These are phyloP conservation scores for Fissipunctia ypsillon DNA, from an alignment of 2,888 invertebrate species.

Conservation along the genomic window DNA sequence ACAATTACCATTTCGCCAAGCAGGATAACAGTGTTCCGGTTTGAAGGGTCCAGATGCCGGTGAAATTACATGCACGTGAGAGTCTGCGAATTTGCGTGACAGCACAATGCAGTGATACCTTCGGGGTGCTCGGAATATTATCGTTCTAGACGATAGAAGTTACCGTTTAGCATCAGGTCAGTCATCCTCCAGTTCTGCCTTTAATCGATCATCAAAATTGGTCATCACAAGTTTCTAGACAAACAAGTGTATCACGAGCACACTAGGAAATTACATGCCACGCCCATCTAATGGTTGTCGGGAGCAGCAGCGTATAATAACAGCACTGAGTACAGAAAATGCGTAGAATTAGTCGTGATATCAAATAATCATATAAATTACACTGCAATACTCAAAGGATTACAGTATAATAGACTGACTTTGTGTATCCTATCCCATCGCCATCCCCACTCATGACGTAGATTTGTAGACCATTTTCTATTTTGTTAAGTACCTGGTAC, in stretches of 20 bases:
- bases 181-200: not conserved
- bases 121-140: not conserved
- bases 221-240: not conserved
- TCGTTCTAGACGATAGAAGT: not conserved
- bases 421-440: not conserved
- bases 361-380: not conserved
- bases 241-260: not conserved
- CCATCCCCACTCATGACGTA: too few relatives aligned
- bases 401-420: not conserved
- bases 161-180: not conserved
- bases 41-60: constrained; percentile 4
- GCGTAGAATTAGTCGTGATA: not conserved
- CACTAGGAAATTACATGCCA: not conserved
- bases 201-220: not conserved
- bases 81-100: constrained; percentile 1
- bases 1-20: constrained; percentile 7
- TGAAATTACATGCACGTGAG: constrained; percentile 5
- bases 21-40: constrained; percentile 24
- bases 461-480: too few relatives aligned
- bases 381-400: not conserved
- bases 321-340: not conserved
- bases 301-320: not conserved
- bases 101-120: constrained; percentile 1
- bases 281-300: not conserved
- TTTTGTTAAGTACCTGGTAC: too few relatives aligned